phyloP scores from a whole-genome alignment of 2,888 invertebrate genomes.

The Sinotaia quadrata region DNA sequence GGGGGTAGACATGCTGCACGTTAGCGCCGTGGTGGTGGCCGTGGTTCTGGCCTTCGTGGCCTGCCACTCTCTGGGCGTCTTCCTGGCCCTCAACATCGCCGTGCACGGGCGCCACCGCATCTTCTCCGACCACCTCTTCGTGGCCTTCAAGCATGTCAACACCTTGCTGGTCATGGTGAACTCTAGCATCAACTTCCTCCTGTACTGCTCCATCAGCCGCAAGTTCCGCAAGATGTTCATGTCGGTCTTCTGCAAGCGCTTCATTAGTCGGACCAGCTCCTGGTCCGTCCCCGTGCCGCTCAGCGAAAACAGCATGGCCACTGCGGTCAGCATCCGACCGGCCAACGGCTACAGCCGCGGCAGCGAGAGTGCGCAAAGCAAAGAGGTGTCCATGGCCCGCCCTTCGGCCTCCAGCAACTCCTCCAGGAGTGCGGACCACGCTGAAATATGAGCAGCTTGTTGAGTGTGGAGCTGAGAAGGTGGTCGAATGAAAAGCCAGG shows the following conservation, averaged over 20 bases:
- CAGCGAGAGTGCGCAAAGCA: slow-evolving; percentile 13
- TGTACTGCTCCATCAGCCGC: slow-evolving; percentile 49
- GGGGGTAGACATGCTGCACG: slow-evolving; percentile 45
- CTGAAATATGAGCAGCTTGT: slow-evolving; percentile 23
- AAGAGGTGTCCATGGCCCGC: slow-evolving; percentile 31
- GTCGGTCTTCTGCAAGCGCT: slow-evolving; percentile 32
- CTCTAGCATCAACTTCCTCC: slow-evolving; percentile 48
- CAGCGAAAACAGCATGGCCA: slow-evolving; percentile 39
- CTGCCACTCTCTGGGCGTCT: slow-evolving; percentile 46
- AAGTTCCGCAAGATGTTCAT: slow-evolving; percentile 44
- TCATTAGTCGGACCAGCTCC: slow-evolving; percentile 33
- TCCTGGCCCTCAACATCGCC: slow-evolving; percentile 44
- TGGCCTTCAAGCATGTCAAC: slow-evolving; percentile 42
- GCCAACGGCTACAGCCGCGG: slow-evolving; percentile 20
- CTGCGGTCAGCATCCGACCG: slow-evolving; percentile 24
- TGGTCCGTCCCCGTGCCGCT: slow-evolving; percentile 42
- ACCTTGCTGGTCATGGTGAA: slow-evolving; percentile 43
- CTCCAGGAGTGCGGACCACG: slow-evolving; percentile 31
- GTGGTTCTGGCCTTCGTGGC: slow-evolving; percentile 46
- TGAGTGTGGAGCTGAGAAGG: too few relatives aligned
- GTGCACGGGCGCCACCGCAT: slow-evolving; percentile 38
- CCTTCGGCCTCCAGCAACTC: slow-evolving; percentile 38
- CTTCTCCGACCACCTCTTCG: slow-evolving; percentile 31
- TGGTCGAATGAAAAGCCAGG: too few relatives aligned
- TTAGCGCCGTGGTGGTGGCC: slow-evolving; percentile 43